Conservation (phyloP, 2,113 vertebrate species). For the Callithrix jacchus region DNA sequence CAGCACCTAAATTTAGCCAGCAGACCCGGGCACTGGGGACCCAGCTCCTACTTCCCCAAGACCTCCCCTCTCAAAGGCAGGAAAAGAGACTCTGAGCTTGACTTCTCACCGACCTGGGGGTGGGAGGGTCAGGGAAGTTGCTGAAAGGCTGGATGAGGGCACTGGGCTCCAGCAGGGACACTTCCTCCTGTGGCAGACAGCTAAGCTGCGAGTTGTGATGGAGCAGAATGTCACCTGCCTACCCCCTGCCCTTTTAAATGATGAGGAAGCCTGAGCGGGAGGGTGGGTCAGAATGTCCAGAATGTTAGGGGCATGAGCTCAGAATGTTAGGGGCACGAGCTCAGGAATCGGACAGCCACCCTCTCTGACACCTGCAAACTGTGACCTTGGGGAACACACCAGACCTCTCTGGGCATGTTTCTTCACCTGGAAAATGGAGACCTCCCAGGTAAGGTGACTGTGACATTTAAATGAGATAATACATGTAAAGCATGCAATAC, state of each 20-base stretch:
- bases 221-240: not conserved
- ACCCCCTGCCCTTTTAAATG: not conserved
- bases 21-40: not conserved
- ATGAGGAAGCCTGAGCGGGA: not conserved
- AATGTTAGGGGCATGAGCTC: not conserved
- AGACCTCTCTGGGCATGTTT: not conserved
- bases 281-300: not conserved
- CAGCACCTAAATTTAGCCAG: slow-evolving; percentile 66
- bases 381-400: not conserved
- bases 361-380: not conserved
- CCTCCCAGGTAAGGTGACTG: too few species aligned
- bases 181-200: not conserved
- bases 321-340: not conserved
- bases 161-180: not conserved
- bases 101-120: not conserved
- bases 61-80: not conserved
- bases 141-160: not conserved
- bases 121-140: not conserved
- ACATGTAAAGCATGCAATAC: accelerated
- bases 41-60: not conserved
- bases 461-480: not conserved
- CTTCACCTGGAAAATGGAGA: not conserved
- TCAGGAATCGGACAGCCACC: not conserved
- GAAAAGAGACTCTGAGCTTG: not conserved
- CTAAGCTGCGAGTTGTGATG: accelerated